These are phyloP conservation scores for Mya arenaria DNA, from an alignment of 1,140 invertebrate species.

Conservation along the genomic window DNA sequence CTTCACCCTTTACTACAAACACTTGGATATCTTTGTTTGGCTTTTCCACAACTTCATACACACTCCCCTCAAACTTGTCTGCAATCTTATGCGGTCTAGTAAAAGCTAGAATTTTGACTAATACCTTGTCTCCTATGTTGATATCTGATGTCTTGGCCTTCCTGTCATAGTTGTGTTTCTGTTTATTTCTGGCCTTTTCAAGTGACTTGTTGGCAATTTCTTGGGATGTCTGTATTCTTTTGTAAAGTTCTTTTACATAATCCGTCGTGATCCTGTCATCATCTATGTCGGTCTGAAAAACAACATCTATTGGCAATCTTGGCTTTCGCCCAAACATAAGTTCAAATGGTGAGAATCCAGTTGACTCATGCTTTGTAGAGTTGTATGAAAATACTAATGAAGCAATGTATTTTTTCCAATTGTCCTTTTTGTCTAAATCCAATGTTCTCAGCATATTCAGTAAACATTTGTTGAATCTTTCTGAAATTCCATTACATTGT, in stretches of 20 bases:
- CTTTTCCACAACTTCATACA: slow-evolving; percentile 18
- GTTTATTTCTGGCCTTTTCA: slow-evolving; percentile 5
- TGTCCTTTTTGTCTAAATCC: slow-evolving; percentile 38
- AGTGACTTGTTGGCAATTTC: not conserved
- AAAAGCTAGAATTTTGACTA: slow-evolving; percentile 20
- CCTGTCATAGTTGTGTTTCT: slow-evolving; percentile 15
- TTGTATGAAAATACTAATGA: slow-evolving; percentile 55
- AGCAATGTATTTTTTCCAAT: slow-evolving; percentile 47
- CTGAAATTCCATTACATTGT: slow-evolving; percentile 12
- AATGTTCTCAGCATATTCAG: slow-evolving; percentile 50
- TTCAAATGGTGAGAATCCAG: slow-evolving; percentile 7
- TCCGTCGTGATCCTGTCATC: not conserved
- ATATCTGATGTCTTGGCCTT: not conserved
- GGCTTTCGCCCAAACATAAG: slow-evolving; percentile 32
- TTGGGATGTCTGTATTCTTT: not conserved
- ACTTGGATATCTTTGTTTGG: slow-evolving; percentile 39
- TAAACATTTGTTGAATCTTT: slow-evolving; percentile 50
- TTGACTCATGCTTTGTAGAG: slow-evolving; percentile 19
- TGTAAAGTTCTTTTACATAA: slow-evolving; percentile 1
- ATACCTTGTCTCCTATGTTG: slow-evolving; percentile 2
- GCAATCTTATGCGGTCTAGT: slow-evolving; percentile 11
- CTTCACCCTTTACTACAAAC: not conserved
- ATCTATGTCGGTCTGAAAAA: not conserved
- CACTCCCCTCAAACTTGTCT: slow-evolving; percentile 17
- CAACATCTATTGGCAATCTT: slow-evolving; percentile 6